These are phyloP conservation scores for Actias luna DNA, from an alignment of 2,888 invertebrate genomes.

Conservation along the genomic window DNA sequence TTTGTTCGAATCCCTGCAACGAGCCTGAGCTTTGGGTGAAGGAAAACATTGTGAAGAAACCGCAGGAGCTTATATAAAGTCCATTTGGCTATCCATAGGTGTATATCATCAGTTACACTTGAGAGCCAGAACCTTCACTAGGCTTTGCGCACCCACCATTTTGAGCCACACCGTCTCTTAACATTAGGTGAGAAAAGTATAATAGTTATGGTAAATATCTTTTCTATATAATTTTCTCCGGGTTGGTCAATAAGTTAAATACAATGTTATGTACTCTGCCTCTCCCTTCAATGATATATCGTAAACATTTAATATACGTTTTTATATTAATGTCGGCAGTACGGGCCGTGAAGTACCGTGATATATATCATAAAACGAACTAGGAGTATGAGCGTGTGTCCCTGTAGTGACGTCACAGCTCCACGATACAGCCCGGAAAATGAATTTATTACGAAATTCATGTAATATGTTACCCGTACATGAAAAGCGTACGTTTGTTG, in stretches of 20 bases:
- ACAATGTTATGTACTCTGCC: neutral
- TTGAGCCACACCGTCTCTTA: no score
- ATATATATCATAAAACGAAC: neutral
- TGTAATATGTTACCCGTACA: neutral
- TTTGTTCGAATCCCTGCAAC: no score
- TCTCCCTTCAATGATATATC: neutral
- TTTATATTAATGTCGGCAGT: neutral
- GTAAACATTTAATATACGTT: neutral
- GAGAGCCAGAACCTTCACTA: no score
- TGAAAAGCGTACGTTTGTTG: neutral
- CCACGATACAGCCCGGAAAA: neutral
- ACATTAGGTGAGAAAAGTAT: no score
- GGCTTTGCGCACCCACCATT: no score
- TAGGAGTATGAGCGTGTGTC: neutral
- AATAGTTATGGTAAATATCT: no score
- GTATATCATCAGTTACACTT: no score
- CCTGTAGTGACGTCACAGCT: neutral
- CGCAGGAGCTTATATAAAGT: no score
- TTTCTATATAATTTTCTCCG: neutral
- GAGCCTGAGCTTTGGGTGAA: no score
- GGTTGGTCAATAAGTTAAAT: neutral
- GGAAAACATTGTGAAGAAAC: no score
- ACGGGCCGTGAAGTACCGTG: neutral
- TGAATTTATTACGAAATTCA: slow-evolving; percentile 3
- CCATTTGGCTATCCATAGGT: no score